phyloP scores from a whole-genome alignment of 1,140 invertebrate genomes.

The Bombyx mandarina region DNA sequence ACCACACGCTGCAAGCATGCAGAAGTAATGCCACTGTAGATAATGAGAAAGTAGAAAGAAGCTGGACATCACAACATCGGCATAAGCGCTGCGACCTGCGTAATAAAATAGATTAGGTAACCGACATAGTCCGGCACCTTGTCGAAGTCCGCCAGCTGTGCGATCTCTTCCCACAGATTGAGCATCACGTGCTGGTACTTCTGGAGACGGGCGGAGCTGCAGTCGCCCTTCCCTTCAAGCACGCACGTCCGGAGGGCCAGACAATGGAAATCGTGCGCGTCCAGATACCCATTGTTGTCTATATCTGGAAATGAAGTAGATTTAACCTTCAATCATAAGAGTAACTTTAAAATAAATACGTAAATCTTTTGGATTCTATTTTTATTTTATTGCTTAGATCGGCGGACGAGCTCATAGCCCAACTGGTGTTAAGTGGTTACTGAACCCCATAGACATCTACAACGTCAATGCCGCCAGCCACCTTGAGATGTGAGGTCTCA shows the following conservation, averaged over 20 bases:
- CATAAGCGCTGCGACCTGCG: constrained; percentile 27
- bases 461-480: no score
- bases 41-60: no score
- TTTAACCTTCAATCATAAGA: not conserved
- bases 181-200: constrained; percentile 86
- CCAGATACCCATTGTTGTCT: constrained; percentile 86
- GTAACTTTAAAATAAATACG: no score
- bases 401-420: no score
- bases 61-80: constrained; percentile 4
- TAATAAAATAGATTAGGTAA: constrained; percentile 34
- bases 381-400: no score
- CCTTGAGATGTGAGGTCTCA: no score
- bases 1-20: no score
- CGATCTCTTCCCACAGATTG: constrained; percentile 87
- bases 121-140: constrained; percentile 77
- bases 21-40: no score
- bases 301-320: constrained; percentile 75
- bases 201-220: constrained; percentile 76
- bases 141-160: constrained; percentile 86
- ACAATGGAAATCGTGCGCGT: constrained; percentile 86
- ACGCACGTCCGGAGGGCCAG: constrained; percentile 84
- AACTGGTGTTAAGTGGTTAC: no score
- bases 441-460: no score
- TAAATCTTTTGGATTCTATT: no score
- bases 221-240: constrained; percentile 86